Evolutionary conservation across 2,797 vertebrate genomes (phyloP), one percentile per base, ranked within the genome.

Genomic region (Limosa lapponica): DNA sequence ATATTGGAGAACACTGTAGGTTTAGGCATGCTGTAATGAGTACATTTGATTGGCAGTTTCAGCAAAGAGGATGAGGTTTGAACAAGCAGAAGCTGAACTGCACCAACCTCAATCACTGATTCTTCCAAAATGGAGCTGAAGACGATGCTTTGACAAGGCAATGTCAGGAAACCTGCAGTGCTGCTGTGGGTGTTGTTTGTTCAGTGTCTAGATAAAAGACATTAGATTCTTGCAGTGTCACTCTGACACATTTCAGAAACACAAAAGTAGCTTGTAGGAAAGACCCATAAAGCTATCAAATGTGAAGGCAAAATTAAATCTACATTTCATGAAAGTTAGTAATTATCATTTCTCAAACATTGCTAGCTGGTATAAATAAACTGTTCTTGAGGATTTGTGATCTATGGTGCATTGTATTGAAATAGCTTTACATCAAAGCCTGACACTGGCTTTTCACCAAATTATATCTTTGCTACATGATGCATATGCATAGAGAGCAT

Each of bases 301-400:
- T n/a, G 10, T 24, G 75, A 79, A 72, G 9, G 41, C 20, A 90
- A 94, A 95, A 82, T 95, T 93, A 90, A 93, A 86, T 88, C 82
- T 82, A 73, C 64, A 59, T 95, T 95, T 90, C 66, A 66, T 59
- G 58, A 83, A 88, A 43, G 43, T 81, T 93, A 86, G 62, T 75
- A 91, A 95, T 96, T 88, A 90, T 86, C 1, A 90, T 90, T 88
- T 93, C 77, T 94, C 82, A 86, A 88, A 75, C 36, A 59, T n/a
- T 86, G 58, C 32, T 69, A 36, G 57, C 27, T 72, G 10, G 44
- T 78, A 95, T 93, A 96, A 95, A 96, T 93, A 78, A 96, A 97
- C 83, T 65, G 13, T 55, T 85, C 61, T 82, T 73, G 44, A 93
- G 73, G 30, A 93, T 94, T 92, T 97, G 78, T 92, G 77, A 93